Evolutionary conservation across 2,113 vertebrate genomes (phyloP).

Genomic region (Irena cyanogastra): DNA sequence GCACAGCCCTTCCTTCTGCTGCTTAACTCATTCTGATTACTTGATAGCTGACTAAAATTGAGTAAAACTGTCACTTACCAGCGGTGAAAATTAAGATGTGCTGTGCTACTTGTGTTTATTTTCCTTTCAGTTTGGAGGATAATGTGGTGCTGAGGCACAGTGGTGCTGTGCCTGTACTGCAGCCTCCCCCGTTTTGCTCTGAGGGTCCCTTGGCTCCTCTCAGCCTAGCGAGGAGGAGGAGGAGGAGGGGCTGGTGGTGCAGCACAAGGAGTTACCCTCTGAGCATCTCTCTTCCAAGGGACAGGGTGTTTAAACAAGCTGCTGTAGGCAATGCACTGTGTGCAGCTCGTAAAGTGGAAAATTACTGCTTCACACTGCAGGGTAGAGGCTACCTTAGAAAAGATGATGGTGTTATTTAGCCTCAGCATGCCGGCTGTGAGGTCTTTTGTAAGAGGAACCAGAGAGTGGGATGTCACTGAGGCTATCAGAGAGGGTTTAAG

Average conservation of each 20-base stretch:
- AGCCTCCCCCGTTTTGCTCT: accelerated
- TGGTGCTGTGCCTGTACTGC: not conserved
- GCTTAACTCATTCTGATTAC: constrained; percentile 29
- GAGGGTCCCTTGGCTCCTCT: not conserved
- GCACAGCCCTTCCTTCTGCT: not conserved
- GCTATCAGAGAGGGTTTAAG: not conserved
- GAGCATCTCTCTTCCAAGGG: not conserved
- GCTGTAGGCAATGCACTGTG: not conserved
- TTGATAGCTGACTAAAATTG: constrained; percentile 12
- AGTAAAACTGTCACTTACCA: constrained; percentile 31
- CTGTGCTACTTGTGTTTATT: not conserved
- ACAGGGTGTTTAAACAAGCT: not conserved
- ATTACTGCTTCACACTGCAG: constrained; percentile 25
- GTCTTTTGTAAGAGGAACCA: not conserved
- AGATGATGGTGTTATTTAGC: not conserved
- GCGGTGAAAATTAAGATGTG: not conserved
- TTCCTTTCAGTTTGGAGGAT: not conserved
- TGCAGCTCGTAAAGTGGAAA: not conserved
- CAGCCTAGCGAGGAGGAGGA: accelerated
- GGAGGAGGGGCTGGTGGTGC: not conserved
- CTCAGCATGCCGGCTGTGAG: not conserved
- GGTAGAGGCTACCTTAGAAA: not conserved
- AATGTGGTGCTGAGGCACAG: not conserved
- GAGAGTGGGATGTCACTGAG: not conserved
- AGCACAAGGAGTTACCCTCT: not conserved